Base-by-base conservation (phyloP, 2,888 invertebrate genomes). In the Hirudinaria manillensis region DNA sequence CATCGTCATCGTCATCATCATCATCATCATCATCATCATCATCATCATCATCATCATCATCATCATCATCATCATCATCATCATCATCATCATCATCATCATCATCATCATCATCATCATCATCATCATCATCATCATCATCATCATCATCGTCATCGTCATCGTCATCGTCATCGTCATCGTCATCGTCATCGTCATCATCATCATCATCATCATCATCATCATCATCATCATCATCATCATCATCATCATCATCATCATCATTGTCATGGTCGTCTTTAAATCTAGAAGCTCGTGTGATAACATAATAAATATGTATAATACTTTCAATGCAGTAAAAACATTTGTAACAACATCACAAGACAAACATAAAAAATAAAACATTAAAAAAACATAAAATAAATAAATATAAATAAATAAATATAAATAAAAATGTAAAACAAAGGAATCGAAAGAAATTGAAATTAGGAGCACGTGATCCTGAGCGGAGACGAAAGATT, bases 71-170 rank as follows among this genome's bases (percentile, higher is more conserved):
- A 73, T 70, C 73, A 65, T 73, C 65, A 73, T 38, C 29, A 73
- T 61, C 65, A 29, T 73, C 34, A 65, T 73, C 65, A 65, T 73
- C 55, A 56, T 70, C 72, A 72, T 45, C 72, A 72, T 72, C 72
- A 53, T 75, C 72, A 61, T 61, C 72, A 74, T 74, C 72, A 75
- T 75, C 73, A 70, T 73, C 66, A 66, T 73, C 66, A 73, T 73
- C 73, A 73, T 73, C 73, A 67, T 73, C 73, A 73, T 73, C 61
- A 73, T 66, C 73, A 66, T 73, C 66, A 66, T 73, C 73, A 66
- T 73, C 66, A 66, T 67, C 73, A 73, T 73, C 73, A 73, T 73
- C 73, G 68, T 68, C 73, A 73, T 73, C 73, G 67, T 73, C 73
- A 73, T 73, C 73, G 67, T 73, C 73, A 73, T 68, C 73, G 67